phyloP scores from a whole-genome alignment of 2,888 invertebrate genomes.

The Electrophaes corylata region DNA sequence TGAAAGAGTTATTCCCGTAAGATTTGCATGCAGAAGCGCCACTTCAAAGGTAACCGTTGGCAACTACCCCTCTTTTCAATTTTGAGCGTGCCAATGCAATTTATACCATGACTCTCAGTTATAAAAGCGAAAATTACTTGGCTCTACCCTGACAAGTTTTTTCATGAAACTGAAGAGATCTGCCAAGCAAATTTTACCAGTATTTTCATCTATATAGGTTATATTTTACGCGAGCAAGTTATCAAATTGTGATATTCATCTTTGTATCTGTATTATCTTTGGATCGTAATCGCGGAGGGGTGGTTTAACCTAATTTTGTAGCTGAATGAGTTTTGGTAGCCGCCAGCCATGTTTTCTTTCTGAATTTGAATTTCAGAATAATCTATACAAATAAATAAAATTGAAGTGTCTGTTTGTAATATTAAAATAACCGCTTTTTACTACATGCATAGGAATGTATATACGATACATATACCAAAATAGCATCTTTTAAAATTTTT shows the following conservation, averaged over 20 bases:
- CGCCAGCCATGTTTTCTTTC: conserved; percentile 70
- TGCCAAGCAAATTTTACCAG: conserved; percentile 17
- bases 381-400: too few species aligned
- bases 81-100: conserved; percentile 29
- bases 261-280: conserved; percentile 59
- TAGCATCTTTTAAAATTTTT: too few species aligned
- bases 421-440: too few species aligned
- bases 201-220: not conserved
- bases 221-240: not conserved
- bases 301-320: conserved; percentile 76
- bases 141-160: conserved; percentile 9
- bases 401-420: too few species aligned
- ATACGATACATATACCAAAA: too few species aligned
- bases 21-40: conserved; percentile 84
- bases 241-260: conserved; percentile 17
- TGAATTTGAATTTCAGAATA: conserved; percentile 23
- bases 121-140: conserved; percentile 37
- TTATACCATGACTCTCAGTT: not conserved
- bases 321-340: conserved; percentile 84
- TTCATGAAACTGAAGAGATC: conserved; percentile 17
- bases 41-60: conserved; percentile 80
- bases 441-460: too few species aligned
- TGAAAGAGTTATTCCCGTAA: conserved; percentile 51
- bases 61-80: conserved; percentile 62
- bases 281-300: conserved; percentile 66